Base-by-base conservation (phyloP, 1,140 invertebrate species). In the Anastrepha obliqua region DNA sequence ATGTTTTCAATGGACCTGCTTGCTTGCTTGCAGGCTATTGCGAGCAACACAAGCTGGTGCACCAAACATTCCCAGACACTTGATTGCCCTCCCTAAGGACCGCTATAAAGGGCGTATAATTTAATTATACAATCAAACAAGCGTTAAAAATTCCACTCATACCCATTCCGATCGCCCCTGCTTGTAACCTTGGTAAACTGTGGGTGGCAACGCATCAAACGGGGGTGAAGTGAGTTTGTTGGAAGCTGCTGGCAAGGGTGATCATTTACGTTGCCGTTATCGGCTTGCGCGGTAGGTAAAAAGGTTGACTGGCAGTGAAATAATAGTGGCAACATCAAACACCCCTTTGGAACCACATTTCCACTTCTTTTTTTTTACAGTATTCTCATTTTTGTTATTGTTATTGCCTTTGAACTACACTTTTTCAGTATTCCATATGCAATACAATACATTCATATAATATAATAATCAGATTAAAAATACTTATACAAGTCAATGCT, bases 41-140 rank as follows among this genome's bases (percentile, higher is more conserved):
- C 29, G n/a, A 3, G 47, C 47, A n/a, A 17, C 15, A 81, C 39
- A 70, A 62, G 67, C 67, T 67, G 74, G n/a, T n/a, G 60, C 13
- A 13, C 13, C 5, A 55, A 42, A n/a, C 74, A 86, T 88, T 60
- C 85, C 85, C 85, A 85, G 20, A 67, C 87, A 88, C 86, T 88
- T 88, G 88, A 88, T 88, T 88, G 86, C 87, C 88, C 47, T 88
- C 87, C 88, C 88, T 85, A 81, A 88, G 88, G 86, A 88, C 81
- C 58, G 20, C 62, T 44, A 87, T 58, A 87, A 88, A 87, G 65
- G 81, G 88, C 88, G 86, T 89, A 90, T 92, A 92, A 92, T 91
- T 92, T 91, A 92, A 92, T 92, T 92, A 92, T 90, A 89, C 90
- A 89, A 90, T 90, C 91, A 92, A 92, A 92, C 91, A 91, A 92